Evolutionary conservation across 2,113 vertebrate species (phyloP), one percentile per base, ranked within the genome.

Genomic region (Tachysurus fulvidraco): DNA sequence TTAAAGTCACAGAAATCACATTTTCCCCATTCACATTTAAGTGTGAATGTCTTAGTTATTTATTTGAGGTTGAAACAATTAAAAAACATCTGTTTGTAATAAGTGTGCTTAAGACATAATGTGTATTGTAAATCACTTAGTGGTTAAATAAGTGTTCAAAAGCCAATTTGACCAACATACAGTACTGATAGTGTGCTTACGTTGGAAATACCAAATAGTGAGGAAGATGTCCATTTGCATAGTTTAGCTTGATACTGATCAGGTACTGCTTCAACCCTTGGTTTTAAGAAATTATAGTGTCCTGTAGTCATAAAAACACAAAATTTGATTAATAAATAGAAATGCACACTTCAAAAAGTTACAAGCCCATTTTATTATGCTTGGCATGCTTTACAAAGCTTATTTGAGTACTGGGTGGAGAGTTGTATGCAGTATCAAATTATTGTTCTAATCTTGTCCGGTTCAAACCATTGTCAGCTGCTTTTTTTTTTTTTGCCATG

Each of bases 371-470:
- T 82, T 50, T n/a, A 59, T 64, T 9, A 60, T 46, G 13, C 59
- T 62, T 64, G 80, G 17, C 21, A 82, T 62, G 79, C 60, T 81
- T 64, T 44, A 62, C 59, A 23, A 21, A 25, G 30, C 64, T 21
- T 82, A 17, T 82, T 83, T 67, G 81, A 55, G 19, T 44, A 54
- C 64, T 83, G 65, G 50, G 50, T 41, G 50, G 50, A n/a, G 25
- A 67, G n/a, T 52, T 57, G 8, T 4, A 30, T 52, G 19, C 14
- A 9, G 60, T 46, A 25, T 82, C 36, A 62, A 23, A 64, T 14
- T 28, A 25, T 44, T 60, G 23, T 83, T 25, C 25, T 21, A n/a
- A 50, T 82, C 9, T 28, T 54, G 50, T 69, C 10, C 10, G 55
- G 46, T 52, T 83, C 8, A 50, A 55, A 60, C 16, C 19, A 83